Base-by-base conservation (phyloP, 2,888 invertebrate species). In the Hyles lineata region DNA sequence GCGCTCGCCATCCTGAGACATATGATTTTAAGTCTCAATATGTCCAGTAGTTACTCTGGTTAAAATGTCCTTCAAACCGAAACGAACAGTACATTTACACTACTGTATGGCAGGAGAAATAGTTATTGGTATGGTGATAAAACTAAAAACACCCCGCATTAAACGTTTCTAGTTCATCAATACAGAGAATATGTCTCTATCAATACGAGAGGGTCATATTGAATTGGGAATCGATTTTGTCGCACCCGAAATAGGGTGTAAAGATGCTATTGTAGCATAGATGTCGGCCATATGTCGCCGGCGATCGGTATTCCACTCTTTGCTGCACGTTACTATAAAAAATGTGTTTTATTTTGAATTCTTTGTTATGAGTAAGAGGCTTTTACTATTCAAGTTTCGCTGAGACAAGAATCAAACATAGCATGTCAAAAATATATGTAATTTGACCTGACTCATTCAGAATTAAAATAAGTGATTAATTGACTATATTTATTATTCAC, bases 181-280 rank as follows among this genome's bases (percentile, higher is more conserved):
- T 77, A 78, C 73, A 76, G 76, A 76, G 80, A 82, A 84, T 83
- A 84, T 82, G 82, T 83, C 81, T 81, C 86, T 83, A 90, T 90
- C 87, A 85, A 91, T 87, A 86, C 85, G 87, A 85, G 89, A 91
- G 93, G 92, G 93, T 90, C 91, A 90, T 90, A 92, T 90, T 92
- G 88, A 92, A 93, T 93, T 91, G 91, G 82, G 83, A 93, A 94
- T 93, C 92, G 93, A 94, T 93, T 92, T 93, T 90, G 91, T 93
- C 92, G 87, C 90, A 89, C 90, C 89, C 92, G 88, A 89, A 91
- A 91, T 92, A 87, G 94, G 94, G 94, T 93, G 93, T 90, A 90
- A 91, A 90, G 87, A 90, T 90, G 89, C 88, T 86, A 92, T 92
- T 93, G 90, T 92, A 88, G 90, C 90, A 91, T 89, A 91, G 91